A percentile compares a stretch with the other conserved stretches of the same genome.
phyloP scores from a whole-genome alignment of 2,888 invertebrate species.

The Pseudococcus viburni region DNA sequence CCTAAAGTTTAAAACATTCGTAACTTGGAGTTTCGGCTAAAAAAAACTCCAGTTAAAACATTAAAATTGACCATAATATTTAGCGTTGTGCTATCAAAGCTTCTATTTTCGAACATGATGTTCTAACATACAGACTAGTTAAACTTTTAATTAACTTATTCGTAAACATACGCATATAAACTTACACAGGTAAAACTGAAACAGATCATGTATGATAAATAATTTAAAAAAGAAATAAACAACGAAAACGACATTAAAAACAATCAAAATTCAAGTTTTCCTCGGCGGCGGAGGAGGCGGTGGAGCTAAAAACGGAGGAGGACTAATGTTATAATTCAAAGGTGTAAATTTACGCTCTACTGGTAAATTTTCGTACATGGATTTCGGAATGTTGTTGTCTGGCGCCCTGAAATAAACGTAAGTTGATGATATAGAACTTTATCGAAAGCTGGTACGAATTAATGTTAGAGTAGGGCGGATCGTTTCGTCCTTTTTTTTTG shows the following conservation, averaged over 20 bases:
- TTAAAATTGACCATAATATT: slow-evolving; percentile 48
- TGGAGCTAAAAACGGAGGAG: slow-evolving; percentile 68
- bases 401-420: slow-evolving; percentile 72
- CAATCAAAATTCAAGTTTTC: slow-evolving; percentile 46
- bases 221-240: not conserved
- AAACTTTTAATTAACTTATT: slow-evolving; percentile 46
- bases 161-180: not conserved
- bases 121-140: slow-evolving; percentile 57
- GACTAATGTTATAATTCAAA: slow-evolving; percentile 68
- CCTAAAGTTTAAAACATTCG: slow-evolving; percentile 13
- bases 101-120: slow-evolving; percentile 24
- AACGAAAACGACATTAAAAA: not conserved
- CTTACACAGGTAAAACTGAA: not conserved
- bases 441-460: not conserved
- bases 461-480: too few species aligned
- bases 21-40: not conserved
- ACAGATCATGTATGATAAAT: slow-evolving; percentile 21
- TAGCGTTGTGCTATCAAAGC: slow-evolving; percentile 47
- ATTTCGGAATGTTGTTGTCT: slow-evolving; percentile 74
- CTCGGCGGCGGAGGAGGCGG: slow-evolving; percentile 69
- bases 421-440: not conserved
- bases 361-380: slow-evolving; percentile 75
- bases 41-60: not conserved
- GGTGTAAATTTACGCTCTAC: slow-evolving; percentile 70
- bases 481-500: too few species aligned